Evolutionary conservation across 2,888 invertebrate species (phyloP).

Genomic region (Balanococcus diminutus): DNA sequence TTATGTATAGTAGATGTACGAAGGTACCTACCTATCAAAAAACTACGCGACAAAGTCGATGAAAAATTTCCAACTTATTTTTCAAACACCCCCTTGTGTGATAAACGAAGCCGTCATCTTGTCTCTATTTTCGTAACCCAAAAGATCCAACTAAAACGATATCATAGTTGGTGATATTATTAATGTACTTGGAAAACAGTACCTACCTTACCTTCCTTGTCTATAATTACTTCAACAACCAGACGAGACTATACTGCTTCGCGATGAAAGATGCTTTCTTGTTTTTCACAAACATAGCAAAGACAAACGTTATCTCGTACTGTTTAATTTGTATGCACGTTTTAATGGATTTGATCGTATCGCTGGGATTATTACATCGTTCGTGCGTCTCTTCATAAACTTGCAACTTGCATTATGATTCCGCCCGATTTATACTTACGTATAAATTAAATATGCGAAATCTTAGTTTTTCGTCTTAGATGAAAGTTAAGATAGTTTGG

Average conservation of each 20-base stretch:
- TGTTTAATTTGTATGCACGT: constrained; percentile 11
- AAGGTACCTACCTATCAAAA: neutral
- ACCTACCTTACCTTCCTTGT: neutral
- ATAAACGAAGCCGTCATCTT: too few relatives aligned
- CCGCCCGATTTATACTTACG: neutral
- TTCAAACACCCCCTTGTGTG: too few relatives aligned
- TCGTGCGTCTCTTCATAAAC: neutral
- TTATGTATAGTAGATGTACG: too few relatives aligned
- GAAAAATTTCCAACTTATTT: too few relatives aligned
- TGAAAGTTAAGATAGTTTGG: neutral
- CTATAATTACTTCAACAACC: constrained; percentile 6
- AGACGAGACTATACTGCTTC: neutral
- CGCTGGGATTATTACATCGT: constrained; percentile 5
- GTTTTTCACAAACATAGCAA: neutral
- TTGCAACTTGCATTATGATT: neutral
- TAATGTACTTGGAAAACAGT: neutral
- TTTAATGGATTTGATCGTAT: constrained; percentile 10
- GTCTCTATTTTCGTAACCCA: neutral
- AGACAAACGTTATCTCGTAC: neutral
- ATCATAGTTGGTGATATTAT: neutral
- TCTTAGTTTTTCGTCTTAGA: neutral
- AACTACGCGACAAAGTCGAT: neutral
- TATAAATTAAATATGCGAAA: neutral
- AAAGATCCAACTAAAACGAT: neutral
- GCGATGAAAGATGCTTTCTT: neutral